Conservation (phyloP, 2,113 vertebrate genomes). For the Dasyurus viverrinus region DNA sequence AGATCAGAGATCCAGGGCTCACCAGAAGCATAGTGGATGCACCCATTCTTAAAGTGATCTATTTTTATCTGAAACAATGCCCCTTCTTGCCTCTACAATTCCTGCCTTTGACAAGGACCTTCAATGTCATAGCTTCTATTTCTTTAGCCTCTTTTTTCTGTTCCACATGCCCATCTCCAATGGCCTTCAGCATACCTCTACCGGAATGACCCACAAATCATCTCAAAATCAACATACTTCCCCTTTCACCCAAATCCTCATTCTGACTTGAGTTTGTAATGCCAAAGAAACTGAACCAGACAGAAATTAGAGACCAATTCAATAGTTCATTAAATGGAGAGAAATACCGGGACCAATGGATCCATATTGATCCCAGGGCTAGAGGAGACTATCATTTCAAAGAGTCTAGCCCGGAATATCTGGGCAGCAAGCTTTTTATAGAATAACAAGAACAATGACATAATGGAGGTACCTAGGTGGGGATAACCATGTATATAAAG, state of each 20-base stretch:
- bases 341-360: too few relatives aligned
- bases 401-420: too few relatives aligned
- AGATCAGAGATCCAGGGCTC: neutral
- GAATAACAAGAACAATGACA: too few relatives aligned
- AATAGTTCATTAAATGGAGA: too few relatives aligned
- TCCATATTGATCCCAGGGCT: too few relatives aligned
- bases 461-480: too few relatives aligned
- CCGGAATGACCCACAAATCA: neutral
- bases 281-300: too few relatives aligned
- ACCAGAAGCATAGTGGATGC: neutral
- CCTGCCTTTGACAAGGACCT: neutral
- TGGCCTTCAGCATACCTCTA: neutral
- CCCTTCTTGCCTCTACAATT: neutral
- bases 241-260: neutral
- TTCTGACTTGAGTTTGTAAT: neutral
- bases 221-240: neutral
- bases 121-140: neutral
- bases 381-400: too few relatives aligned
- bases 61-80: neutral
- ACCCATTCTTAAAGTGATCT: neutral
- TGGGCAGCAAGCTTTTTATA: too few relatives aligned
- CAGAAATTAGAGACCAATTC: too few relatives aligned
- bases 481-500: neutral
- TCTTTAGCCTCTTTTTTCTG: neutral
- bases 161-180: neutral